These are phyloP conservation scores for Salvelinus namaycush DNA, from an alignment of 2,113 vertebrate species.

Conservation along the genomic window DNA sequence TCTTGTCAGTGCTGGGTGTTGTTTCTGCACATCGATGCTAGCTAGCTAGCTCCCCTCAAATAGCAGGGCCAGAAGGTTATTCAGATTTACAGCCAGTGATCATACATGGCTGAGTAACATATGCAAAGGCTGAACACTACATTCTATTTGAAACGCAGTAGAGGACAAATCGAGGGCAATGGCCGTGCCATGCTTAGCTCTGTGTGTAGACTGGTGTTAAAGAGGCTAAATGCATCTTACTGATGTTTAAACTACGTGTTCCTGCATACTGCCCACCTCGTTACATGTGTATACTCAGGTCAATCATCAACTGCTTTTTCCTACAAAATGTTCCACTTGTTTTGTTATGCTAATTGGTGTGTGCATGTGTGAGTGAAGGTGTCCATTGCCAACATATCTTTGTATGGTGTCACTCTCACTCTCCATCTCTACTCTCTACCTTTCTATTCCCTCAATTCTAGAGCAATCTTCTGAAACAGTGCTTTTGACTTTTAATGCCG, in stretches of 20 bases:
- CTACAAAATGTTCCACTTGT: conserved; percentile 23
- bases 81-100: background rate
- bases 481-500: background rate
- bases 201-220: conserved; percentile 51
- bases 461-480: conserved; percentile 16
- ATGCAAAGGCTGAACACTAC: background rate
- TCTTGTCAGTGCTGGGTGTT: conserved; percentile 5
- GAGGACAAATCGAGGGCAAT: conserved; percentile 46
- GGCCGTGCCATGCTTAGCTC: conserved; percentile 16
- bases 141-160: background rate
- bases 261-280: conserved; percentile 7
- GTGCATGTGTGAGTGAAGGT: conserved; percentile 5
- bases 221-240: conserved; percentile 20
- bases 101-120: conserved; percentile 1
- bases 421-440: background rate
- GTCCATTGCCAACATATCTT: too few relatives aligned
- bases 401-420: background rate
- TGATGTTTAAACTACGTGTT: conserved; percentile 39
- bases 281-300: conserved; percentile 23
- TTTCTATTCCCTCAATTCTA: conserved; percentile 15
- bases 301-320: conserved; percentile 37
- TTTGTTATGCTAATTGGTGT: conserved; percentile 42
- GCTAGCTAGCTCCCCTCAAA: conserved; percentile 20
- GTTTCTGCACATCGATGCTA: conserved; percentile 29
- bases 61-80: conserved; percentile 16